Evolutionary conservation across 30 jellyfish, hydroid and myxozoan genomes (phyloP).

Genomic region (Pseudorhiza aurosa): DNA sequence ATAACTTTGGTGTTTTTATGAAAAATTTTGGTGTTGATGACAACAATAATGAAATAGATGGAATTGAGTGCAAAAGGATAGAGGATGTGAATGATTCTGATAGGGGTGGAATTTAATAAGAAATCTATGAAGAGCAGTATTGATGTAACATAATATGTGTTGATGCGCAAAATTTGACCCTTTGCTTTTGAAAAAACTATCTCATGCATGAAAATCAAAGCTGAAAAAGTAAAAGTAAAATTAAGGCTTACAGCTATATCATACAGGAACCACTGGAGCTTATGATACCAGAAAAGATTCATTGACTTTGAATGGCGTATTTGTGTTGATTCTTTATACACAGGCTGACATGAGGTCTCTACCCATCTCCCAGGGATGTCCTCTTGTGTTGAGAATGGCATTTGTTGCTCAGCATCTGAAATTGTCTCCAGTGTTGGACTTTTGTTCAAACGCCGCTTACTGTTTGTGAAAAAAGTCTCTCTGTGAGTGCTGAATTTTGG

Average conservation of each 20-base stretch:
- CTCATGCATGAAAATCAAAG: conserved; percentile 10
- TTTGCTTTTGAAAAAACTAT: neutral
- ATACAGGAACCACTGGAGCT: conserved; percentile 59
- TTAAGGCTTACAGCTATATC: conserved; percentile 54
- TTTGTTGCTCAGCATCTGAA: conserved; percentile 64
- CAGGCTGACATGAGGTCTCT: conserved; percentile 39
- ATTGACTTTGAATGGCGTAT: conserved; percentile 9
- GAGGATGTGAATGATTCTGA: conserved; percentile 24
- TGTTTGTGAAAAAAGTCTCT: conserved; percentile 48
- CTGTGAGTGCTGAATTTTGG: conserved; percentile 61
- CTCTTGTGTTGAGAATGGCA: conserved; percentile 40
- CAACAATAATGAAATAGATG: conserved; percentile 11
- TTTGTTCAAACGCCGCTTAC: conserved; percentile 25
- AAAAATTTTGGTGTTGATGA: neutral
- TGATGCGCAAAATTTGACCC: conserved; percentile 18
- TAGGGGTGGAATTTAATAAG: conserved; percentile 23
- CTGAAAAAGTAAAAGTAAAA: conserved; percentile 39
- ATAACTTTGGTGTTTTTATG: conserved; percentile 6
- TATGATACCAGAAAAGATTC: conserved; percentile 73
- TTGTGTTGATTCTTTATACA: conserved; percentile 31
- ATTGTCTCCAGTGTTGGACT: conserved; percentile 69
- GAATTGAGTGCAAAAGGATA: conserved; percentile 40
- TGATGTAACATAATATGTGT: conserved; percentile 41
- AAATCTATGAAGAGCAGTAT: conserved; percentile 23
- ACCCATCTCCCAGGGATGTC: conserved; percentile 63